Conservation (phyloP, 1,140 invertebrate genomes). For the Cotesia vestalis region DNA sequence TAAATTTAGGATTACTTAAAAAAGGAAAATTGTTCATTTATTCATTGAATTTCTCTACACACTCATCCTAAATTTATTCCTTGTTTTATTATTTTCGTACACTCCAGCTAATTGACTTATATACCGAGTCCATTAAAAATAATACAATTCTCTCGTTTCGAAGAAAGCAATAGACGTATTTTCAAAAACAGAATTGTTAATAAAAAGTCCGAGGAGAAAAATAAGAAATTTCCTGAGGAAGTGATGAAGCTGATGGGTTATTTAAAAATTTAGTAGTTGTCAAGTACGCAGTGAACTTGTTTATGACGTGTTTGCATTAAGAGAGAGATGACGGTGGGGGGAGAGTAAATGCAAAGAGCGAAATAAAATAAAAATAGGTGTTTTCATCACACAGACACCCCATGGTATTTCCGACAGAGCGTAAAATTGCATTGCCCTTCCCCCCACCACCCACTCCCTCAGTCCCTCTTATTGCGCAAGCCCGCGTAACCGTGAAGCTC, state of each 20-base stretch:
- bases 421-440: conserved; percentile 34
- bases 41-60: no score
- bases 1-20: no score
- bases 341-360: conserved; percentile 5
- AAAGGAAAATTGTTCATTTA: no score
- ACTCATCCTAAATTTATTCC: no score
- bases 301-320: conserved; percentile 19
- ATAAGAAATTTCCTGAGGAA: neutral
- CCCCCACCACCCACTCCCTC: neutral
- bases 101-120: no score
- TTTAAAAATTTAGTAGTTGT: conserved; percentile 6
- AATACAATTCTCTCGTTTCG: neutral
- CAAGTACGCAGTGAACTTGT: neutral
- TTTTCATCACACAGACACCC: conserved; percentile 33
- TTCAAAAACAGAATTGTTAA: neutral
- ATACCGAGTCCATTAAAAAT: neutral
- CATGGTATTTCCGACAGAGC: conserved; percentile 29
- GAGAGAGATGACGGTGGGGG: neutral
- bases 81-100: no score
- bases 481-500: neutral
- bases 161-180: neutral
- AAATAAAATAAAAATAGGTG: conserved; percentile 32
- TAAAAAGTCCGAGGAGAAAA: neutral
- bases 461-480: neutral
- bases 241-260: neutral